Evolutionary conservation across 1,140 invertebrate genomes (phyloP).

Genomic region (Nymphalis io): DNA sequence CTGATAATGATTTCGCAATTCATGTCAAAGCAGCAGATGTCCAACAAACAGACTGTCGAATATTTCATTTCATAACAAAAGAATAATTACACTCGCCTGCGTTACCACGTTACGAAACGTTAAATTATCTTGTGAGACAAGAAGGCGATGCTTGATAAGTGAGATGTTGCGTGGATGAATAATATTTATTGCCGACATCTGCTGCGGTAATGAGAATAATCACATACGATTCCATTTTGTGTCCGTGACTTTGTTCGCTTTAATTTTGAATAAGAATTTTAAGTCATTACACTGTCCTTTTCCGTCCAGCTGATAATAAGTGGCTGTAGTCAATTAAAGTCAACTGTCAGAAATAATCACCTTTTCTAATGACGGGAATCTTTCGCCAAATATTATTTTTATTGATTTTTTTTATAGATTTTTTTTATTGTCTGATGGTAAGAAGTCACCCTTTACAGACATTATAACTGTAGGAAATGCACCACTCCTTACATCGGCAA

Average conservation of each 20-base stretch:
- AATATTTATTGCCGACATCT: neutral
- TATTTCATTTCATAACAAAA: conserved; percentile 16
- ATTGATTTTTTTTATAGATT: too few species aligned
- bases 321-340: too few species aligned
- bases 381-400: too few species aligned
- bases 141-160: neutral
- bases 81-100: neutral
- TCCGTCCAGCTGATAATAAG: too few species aligned
- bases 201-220: conserved; percentile 16
- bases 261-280: neutral
- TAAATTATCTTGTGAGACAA: neutral
- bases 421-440: too few species aligned
- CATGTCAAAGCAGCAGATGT: neutral
- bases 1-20: neutral
- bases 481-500: too few species aligned
- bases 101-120: neutral
- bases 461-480: too few species aligned
- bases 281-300: too few species aligned
- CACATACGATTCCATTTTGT: neutral
- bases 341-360: too few species aligned
- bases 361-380: too few species aligned
- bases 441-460: too few species aligned
- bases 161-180: conserved; percentile 9
- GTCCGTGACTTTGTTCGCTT: neutral
- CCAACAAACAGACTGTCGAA: neutral